A percentile compares a stretch with the other conserved stretches of the same genome.
Conservation (phyloP, 2,888 invertebrate species). For the Uropetala carovei region DNA sequence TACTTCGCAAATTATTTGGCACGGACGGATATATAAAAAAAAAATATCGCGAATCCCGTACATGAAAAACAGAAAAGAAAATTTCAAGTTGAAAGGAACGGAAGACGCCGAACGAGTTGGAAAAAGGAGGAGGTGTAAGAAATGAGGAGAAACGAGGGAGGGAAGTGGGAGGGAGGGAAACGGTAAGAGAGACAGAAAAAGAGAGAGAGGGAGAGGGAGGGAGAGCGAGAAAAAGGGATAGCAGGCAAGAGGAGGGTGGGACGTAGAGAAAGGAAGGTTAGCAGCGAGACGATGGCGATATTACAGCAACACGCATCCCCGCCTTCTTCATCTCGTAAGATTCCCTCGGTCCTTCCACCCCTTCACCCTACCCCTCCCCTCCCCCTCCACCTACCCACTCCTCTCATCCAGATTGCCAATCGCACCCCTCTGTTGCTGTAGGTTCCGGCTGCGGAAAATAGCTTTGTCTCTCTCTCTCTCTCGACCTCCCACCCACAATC, state of each 20-base stretch:
- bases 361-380: too few relatives aligned
- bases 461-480: conserved; percentile 36
- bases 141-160: background rate
- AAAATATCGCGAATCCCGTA: background rate
- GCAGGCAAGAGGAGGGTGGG: background rate
- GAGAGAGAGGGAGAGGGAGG: background rate
- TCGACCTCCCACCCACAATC: background rate
- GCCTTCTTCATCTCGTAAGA: conserved; percentile 22
- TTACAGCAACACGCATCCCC: background rate
- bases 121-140: background rate
- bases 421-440: conserved; percentile 36
- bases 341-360: conserved; percentile 27
- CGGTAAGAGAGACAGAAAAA: background rate
- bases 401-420: conserved; percentile 42
- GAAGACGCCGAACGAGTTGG: background rate
- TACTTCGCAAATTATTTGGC: background rate
- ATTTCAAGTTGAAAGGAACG: background rate
- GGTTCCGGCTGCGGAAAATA: conserved; percentile 58
- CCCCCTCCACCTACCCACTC: background rate
- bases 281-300: background rate
- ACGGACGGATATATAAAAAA: too few relatives aligned
- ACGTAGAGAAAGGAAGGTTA: background rate
- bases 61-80: background rate
- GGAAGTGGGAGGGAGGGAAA: background rate
- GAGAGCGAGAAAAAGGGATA: background rate